Evolutionary conservation across 2,113 vertebrate genomes (phyloP).

Genomic region (Hippocampus barbouri): DNA sequence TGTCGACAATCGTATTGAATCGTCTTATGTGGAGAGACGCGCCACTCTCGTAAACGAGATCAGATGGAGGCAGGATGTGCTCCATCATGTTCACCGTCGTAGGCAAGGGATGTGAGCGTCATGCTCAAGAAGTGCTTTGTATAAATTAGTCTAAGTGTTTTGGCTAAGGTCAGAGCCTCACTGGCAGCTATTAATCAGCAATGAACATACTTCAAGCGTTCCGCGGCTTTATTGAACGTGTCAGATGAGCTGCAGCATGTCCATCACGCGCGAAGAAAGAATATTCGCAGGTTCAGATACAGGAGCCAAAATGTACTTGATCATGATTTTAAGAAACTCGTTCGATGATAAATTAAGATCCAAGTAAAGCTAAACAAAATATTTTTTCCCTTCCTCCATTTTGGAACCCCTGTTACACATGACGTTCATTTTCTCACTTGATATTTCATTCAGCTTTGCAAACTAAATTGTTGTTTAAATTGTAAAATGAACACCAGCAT

Average conservation of each 20-base stretch:
- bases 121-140: conserved; percentile 57
- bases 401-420: neutral
- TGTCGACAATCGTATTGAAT: too few relatives aligned
- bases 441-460: neutral
- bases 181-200: conserved; percentile 60
- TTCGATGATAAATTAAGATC: neutral
- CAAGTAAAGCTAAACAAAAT: neutral
- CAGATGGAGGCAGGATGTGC: conserved; percentile 29
- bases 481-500: neutral
- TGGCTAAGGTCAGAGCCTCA: conserved; percentile 53
- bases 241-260: conserved; percentile 42
- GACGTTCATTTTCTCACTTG: neutral
- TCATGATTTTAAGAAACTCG: neutral
- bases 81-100: conserved; percentile 13
- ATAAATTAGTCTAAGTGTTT: conserved; percentile 61
- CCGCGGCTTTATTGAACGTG: conserved; percentile 44
- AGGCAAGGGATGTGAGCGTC: conserved; percentile 51
- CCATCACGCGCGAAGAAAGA: conserved; percentile 11
- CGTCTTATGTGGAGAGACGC: too few relatives aligned
- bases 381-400: neutral
- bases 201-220: conserved; percentile 34
- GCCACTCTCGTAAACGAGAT: conserved; percentile 30
- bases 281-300: conserved; percentile 8
- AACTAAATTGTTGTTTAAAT: neutral
- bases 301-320: neutral